Base-by-base conservation (phyloP, 2,797 vertebrate genomes). In the Sebastes trivittatus region DNA sequence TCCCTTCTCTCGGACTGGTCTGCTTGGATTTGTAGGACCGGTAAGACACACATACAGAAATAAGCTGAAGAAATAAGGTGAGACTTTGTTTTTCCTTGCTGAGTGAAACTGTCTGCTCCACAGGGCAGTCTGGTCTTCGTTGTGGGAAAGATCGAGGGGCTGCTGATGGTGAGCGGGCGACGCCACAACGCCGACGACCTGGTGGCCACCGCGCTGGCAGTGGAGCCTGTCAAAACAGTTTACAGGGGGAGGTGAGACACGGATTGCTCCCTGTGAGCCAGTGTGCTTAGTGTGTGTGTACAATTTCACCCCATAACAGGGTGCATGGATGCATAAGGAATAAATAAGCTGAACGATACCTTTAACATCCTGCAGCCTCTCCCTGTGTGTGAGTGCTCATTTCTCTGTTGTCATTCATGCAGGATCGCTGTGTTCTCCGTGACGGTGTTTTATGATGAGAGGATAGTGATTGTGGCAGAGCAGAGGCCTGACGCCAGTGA, bases 371-470 rank as follows among this genome's bases (percentile, higher is more conserved):
- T 61, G 55, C 18, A 22, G 11, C 11, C 5, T 29, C 13, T 71
- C 7, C 20, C 0, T 18, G 2, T 32, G 34, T 59, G 11, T 58
- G 10, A 42, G 32, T 13, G 46, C 56, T 87, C 27, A 74, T 27
- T 7, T 49, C 11, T 69, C 66, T 78, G 11, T 36, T 69, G 25
- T 82, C 36, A 4, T 82, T 49, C 20, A 1, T 49, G 38, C 86
- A 99, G 98, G 96, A 98, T 99, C 23, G 97, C 98, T 0, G 98
- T 99, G 86, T 99, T 99, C 94, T 98, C 98, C 0, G 97, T 99
- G 66, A 97, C 97, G 0, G 98, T 99, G 78, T 99, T 99, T 92
- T 99, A 99, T 4, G 98, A 99, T 5, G 98, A 99, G 95, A 95
- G 98, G 90, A 98, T 99, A 6, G 98, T 99, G 91, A 97, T 99